Base-by-base conservation (phyloP, 2,113 vertebrate genomes). In the Lycocorax pyrrhopterus region DNA sequence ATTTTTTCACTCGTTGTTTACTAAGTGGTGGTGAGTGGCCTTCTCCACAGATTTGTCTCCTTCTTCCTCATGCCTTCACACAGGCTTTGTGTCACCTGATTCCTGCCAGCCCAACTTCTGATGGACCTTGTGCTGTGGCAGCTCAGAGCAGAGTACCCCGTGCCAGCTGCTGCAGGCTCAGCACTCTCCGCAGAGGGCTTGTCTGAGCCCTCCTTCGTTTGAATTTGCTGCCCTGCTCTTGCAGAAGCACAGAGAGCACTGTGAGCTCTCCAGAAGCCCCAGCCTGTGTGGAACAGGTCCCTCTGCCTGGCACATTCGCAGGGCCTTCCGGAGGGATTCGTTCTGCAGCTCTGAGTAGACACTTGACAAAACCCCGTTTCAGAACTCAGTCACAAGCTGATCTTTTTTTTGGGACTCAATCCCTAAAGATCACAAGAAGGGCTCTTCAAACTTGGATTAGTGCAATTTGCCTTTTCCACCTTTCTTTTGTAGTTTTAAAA, bases 401-500 rank as follows among this genome's bases (percentile, higher is more conserved):
- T 94, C 89, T 89, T 95, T 73, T 84, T 76, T 72, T 52, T 78
- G 43, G 73, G 79, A 93, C 76, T 94, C 89, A 93, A 67, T 86
- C 68, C 94, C 64, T 44, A 86, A 71, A 89, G 93, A 96, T 93
- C 91, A 90, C 56, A 87, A 90, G 92, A 92, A 96, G 91, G 64
- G 76, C 89, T 93, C 95, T 96, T 97, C 89, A 95, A 46, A 81
- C 76, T 78, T 68, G 69, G 76, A 92, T 94, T 88, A 91, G 91
- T 84, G 76, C 94, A 94, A 96, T 94, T 94, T 92, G 80, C 81
- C 94, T 90, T 93, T 93, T 75, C 72, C 86, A 92, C 92, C 90
- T 93, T 94, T 81, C 94, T 93, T 94, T 95, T 95, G 92, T 95
- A 90, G 81, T 85, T 92, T 83, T 81, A 39, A 88, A 89, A 93